Evolutionary conservation across 2,113 vertebrate species (phyloP).

Genomic region (Forbesichthys agassizii): DNA sequence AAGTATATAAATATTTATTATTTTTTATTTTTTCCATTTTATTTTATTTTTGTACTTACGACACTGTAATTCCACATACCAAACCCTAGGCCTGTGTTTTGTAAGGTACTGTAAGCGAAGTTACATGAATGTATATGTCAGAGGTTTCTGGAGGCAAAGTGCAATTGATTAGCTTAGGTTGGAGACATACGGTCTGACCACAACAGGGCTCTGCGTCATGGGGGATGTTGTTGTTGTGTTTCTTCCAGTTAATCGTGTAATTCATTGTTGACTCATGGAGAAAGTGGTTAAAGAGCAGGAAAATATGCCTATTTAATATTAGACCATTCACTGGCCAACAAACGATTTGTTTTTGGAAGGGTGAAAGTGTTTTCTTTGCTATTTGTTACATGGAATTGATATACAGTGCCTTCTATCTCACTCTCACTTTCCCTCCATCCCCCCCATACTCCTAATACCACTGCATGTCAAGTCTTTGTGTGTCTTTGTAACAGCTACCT

Average conservation of each 20-base stretch:
- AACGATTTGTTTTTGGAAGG: constrained; percentile 57
- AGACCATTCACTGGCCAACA: constrained; percentile 39
- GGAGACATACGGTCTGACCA: constrained; percentile 67
- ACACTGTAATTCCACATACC: neutral
- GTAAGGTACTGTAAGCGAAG: neutral
- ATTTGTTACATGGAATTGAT: constrained; percentile 57
- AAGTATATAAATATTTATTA: too few species aligned
- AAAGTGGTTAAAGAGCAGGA: constrained; percentile 12
- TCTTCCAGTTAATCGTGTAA: constrained; percentile 59
- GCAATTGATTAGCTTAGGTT: constrained; percentile 44
- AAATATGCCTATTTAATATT: constrained; percentile 42
- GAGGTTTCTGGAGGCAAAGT: constrained; percentile 23
- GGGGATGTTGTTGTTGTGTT: constrained; percentile 37
- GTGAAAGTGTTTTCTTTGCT: constrained; percentile 59
- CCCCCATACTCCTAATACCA: constrained; percentile 17
- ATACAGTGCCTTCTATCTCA: constrained; percentile 14
- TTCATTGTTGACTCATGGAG: constrained; percentile 53
- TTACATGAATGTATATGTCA: constrained; percentile 24
- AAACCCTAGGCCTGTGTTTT: neutral
- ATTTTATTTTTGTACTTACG: too few species aligned
- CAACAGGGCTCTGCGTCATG: constrained; percentile 39
- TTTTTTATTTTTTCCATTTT: too few species aligned
- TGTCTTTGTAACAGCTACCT: constrained; percentile 62
- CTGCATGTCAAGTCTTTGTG: constrained; percentile 45
- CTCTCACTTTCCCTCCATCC: constrained; percentile 29